A percentile compares a stretch with the other conserved stretches of the same genome.
phyloP scores from a whole-genome alignment of 2,797 vertebrate species.

The Hipposideros larvatus region DNA sequence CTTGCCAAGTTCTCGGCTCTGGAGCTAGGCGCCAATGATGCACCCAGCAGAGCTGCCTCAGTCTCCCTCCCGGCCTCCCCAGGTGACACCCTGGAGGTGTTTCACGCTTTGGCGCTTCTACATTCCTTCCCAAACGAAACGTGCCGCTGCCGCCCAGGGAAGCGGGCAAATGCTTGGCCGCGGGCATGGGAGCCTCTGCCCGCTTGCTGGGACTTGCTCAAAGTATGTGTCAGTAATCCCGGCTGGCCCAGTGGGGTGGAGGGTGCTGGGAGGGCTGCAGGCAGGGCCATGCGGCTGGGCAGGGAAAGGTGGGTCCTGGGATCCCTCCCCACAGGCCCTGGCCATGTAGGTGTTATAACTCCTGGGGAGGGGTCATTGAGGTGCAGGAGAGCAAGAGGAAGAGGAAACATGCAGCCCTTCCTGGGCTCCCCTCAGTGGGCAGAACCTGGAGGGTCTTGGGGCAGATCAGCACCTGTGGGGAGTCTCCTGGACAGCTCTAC shows the following conservation, averaged over 20 bases:
- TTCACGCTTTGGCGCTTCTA: conserved; percentile 89
- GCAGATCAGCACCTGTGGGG: not conserved
- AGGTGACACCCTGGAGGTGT: conserved; percentile 98
- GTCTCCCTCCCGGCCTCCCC: conserved; percentile 85
- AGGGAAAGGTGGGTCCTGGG: not conserved
- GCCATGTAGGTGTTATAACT: not conserved
- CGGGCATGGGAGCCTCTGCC: conserved; percentile 95
- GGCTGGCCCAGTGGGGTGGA: conserved; percentile 88
- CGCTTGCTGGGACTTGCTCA: conserved; percentile 97
- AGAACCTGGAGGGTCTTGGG: not conserved
- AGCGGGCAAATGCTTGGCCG: conserved; percentile 95
- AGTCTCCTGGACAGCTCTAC: not conserved
- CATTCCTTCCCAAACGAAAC: conserved; percentile 96
- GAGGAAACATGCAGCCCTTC: not conserved
- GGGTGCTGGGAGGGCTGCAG: conserved; percentile 82
- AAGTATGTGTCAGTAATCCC: conserved; percentile 98
- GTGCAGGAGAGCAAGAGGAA: not conserved
- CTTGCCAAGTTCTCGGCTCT: not conserved
- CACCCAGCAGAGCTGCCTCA: not conserved
- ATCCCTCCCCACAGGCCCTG: not conserved
- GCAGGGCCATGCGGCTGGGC: conserved; percentile 51
- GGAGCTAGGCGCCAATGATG: not conserved
- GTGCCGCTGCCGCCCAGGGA: conserved; percentile 96
- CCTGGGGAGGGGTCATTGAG: not conserved
- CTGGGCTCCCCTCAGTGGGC: not conserved